phyloP scores from a whole-genome alignment of 23 tunicate genomes.

The Oikopleura dioica region DNA sequence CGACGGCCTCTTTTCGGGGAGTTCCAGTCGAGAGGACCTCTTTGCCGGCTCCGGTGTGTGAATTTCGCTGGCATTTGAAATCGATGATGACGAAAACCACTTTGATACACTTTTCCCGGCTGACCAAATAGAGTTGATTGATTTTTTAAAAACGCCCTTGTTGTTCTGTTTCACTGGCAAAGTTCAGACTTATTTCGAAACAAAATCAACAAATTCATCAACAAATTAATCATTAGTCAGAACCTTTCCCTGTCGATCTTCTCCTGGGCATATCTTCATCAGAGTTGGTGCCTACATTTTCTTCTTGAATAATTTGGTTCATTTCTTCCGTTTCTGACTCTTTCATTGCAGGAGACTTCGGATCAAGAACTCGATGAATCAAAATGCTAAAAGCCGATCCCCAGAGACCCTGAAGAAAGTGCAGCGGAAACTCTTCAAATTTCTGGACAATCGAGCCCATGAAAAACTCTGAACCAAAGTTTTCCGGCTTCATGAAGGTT shows the following conservation, averaged over 20 bases:
- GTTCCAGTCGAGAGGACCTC: too few species aligned
- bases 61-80: not conserved
- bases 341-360: not conserved
- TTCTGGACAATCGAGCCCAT: conserved; percentile 34
- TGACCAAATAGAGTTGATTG: not conserved
- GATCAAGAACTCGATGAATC: conserved; percentile 34
- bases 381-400: conserved; percentile 85
- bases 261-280: not conserved
- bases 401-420: conserved; percentile 93
- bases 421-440: conserved; percentile 44
- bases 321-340: not conserved
- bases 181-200: not conserved
- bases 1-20: too few species aligned
- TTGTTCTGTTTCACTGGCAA: too few species aligned
- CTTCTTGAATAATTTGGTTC: not conserved
- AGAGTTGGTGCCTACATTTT: not conserved
- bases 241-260: not conserved
- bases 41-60: too few species aligned
- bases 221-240: not conserved
- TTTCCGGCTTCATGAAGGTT: conserved; percentile 33
- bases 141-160: not conserved
- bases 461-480: conserved; percentile 44
- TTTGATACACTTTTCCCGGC: not conserved
- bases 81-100: not conserved
- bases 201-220: not conserved